phyloP scores from a whole-genome alignment of 2,888 invertebrate genomes.

The Gastrophysa polygoni region DNA sequence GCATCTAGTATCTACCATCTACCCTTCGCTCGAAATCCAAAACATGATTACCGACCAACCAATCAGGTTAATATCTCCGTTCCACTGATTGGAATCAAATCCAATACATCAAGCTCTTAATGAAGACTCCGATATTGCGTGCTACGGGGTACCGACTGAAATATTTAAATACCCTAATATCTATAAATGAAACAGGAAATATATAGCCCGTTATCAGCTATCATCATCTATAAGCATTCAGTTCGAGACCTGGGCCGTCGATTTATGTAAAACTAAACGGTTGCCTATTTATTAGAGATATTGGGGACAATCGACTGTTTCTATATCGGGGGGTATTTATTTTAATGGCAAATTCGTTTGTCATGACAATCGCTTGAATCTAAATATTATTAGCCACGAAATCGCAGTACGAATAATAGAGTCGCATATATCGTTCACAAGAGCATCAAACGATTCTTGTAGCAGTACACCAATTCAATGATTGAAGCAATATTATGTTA shows the following conservation, averaged over 20 bases:
- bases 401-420: too few relatives aligned
- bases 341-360: constrained; percentile 2
- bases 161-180: constrained; percentile 46
- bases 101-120: constrained; percentile 33
- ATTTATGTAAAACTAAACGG: constrained; percentile 42
- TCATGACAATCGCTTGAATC: not conserved
- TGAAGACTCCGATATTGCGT: constrained; percentile 40
- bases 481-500: too few relatives aligned
- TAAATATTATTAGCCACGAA: not conserved
- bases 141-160: constrained; percentile 47
- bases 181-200: constrained; percentile 45
- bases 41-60: constrained; percentile 13
- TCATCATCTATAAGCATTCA: constrained; percentile 41
- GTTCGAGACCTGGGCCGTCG: constrained; percentile 34
- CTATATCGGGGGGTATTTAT: constrained; percentile 4
- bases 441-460: too few relatives aligned
- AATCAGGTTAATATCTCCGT: constrained; percentile 21
- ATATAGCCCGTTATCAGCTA: constrained; percentile 37
- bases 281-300: constrained; percentile 41
- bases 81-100: constrained; percentile 20
- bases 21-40: constrained; percentile 23
- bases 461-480: too few relatives aligned
- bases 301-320: constrained; percentile 7
- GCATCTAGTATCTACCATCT: too few relatives aligned
- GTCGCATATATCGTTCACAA: too few relatives aligned